Evolutionary conservation across 2,113 vertebrate genomes (phyloP), one percentile per base, ranked within the genome.

Genomic region (Chiloscyllium plagiosum): DNA sequence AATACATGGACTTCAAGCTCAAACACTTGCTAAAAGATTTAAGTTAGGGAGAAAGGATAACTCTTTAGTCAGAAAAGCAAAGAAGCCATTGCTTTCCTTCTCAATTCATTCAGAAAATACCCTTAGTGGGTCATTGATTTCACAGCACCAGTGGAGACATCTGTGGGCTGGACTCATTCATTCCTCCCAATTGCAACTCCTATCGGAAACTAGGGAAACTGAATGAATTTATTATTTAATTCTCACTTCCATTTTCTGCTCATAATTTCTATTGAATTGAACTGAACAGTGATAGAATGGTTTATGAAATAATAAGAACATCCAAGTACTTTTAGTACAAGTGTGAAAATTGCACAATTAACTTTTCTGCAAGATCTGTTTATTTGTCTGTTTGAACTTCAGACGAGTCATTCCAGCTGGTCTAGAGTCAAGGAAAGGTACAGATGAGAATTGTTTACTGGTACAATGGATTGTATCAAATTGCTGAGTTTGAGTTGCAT

Each of bases 401-500:
- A 29, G 42, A 47, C 10, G 24, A 70, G 93, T 95, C 68, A 72
- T 22, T 47, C 7, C 20, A 72, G 22, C 22, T 50, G 22, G 66
- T 47, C 70, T 42, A 19, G 93, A 72, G 42, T 95, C 37, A 95
- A 50, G 19, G 42, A 50, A 94, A 95, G 66, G 70, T 72, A 95
- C 66, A 72, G 42, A 94, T 52, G 94, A 76, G 24, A 52, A 72
- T 95, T 95, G 94, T 95, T 72, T 70, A 33, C 37, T 70, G 42
- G 72, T 72, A 50, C 69, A 95, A 70, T 95, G 13, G 69, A 70
- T 42, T 26, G 47, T 72, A 95, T 95, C 94, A 95, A 76, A 52
- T 72, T 50, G 37, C 69, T 52, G 15, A 47, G 24, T 72, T 33
- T 37, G 69, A 95, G 24, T 33, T 33, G 15, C 69, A 19, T 76